These are phyloP conservation scores for Cairina moschata DNA, from an alignment of 2,113 vertebrate genomes.

Conservation along the genomic window DNA sequence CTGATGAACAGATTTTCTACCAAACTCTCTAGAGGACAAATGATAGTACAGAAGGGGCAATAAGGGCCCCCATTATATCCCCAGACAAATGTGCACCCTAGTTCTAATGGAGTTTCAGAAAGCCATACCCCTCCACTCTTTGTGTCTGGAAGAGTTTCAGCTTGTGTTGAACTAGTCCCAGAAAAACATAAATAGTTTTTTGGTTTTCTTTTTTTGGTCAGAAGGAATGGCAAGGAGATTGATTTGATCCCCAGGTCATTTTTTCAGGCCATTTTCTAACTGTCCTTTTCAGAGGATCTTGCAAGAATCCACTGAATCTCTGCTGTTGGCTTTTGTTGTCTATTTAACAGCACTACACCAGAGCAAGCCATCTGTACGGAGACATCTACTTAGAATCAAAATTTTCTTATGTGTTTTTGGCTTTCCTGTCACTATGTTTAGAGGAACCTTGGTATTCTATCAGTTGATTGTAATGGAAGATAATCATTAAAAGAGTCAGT, in stretches of 20 bases:
- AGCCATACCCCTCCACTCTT: background rate
- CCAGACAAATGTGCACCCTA: background rate
- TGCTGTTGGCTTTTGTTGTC: background rate
- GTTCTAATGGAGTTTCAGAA: background rate
- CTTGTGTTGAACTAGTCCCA: background rate
- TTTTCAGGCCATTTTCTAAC: background rate
- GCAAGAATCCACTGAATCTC: background rate
- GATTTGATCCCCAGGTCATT: background rate
- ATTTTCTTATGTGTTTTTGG: accelerated
- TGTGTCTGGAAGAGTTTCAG: background rate
- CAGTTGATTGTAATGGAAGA: background rate
- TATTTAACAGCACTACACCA: background rate
- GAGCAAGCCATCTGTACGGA: background rate
- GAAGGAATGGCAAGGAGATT: background rate
- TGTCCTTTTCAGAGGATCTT: background rate
- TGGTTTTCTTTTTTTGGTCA: background rate
- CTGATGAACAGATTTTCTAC: background rate
- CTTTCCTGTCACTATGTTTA: background rate
- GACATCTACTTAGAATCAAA: background rate
- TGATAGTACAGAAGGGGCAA: background rate
- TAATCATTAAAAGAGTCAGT: background rate
- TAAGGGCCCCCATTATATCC: background rate
- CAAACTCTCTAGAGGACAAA: background rate
- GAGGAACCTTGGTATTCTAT: background rate
- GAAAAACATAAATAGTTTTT: too few relatives aligned